A percentile compares a stretch with the other conserved stretches of the same genome.
Conservation (phyloP, 2,888 invertebrate species). For the Phaonia tiefii region DNA sequence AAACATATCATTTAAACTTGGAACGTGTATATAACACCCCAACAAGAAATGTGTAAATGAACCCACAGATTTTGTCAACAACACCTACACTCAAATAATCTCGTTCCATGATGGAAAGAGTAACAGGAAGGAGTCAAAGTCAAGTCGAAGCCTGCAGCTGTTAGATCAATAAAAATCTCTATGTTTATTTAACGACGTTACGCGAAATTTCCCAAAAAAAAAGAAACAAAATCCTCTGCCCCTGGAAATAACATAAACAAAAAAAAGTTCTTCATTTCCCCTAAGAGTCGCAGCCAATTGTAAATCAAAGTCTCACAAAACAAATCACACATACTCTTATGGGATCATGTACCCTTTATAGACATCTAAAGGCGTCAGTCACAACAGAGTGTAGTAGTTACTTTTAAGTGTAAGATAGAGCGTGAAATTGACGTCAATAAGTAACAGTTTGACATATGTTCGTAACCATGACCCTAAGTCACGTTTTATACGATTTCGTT, state of each 20-base stretch:
- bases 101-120: too few relatives aligned
- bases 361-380: too few relatives aligned
- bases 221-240: too few relatives aligned
- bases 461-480: constrained; percentile 47
- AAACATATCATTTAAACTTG: too few relatives aligned
- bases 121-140: too few relatives aligned
- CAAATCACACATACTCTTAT: neutral
- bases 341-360: neutral
- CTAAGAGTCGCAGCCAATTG: neutral
- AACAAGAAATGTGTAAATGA: too few relatives aligned
- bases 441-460: constrained; percentile 45
- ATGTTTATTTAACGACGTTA: constrained; percentile 57
- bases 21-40: too few relatives aligned
- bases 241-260: too few relatives aligned
- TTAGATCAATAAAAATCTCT: constrained; percentile 49
- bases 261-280: too few relatives aligned
- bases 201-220: constrained; percentile 26
- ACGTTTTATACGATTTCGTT: constrained; percentile 57
- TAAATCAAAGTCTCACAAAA: neutral
- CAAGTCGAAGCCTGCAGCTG: constrained; percentile 49
- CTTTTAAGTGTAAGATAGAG: constrained; percentile 3
- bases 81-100: too few relatives aligned
- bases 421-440: constrained; percentile 11
- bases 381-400: neutral
- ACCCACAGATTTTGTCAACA: too few relatives aligned